phyloP scores from a whole-genome alignment of 2,888 invertebrate genomes.

The Thera obeliscata region DNA sequence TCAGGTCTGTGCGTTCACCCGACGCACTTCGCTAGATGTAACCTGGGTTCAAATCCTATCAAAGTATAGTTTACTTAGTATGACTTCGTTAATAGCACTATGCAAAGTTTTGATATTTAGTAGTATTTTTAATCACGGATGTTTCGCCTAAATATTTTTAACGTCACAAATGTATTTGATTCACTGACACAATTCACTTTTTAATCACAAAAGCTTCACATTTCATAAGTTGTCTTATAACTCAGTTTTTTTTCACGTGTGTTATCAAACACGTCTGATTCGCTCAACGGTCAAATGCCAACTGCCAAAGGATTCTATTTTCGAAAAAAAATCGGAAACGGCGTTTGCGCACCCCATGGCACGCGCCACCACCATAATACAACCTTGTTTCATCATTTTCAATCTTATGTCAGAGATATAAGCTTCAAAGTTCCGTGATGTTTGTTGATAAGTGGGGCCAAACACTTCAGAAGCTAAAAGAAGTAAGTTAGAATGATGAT shows the following conservation, averaged over 20 bases:
- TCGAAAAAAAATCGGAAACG: conserved; percentile 70
- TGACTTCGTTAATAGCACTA: too few species aligned
- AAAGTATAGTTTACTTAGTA: too few species aligned
- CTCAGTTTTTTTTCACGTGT: neutral
- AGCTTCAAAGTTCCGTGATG: conserved; percentile 14
- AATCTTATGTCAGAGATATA: conserved; percentile 4
- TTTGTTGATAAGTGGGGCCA: conserved; percentile 6
- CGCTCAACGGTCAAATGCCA: conserved; percentile 66
- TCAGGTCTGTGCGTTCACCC: conserved; percentile 11
- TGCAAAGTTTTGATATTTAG: too few species aligned
- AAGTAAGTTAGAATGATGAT: neutral
- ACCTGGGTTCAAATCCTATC: neutral
- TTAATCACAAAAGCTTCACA: neutral
- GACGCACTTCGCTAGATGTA: neutral
- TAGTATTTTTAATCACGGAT: too few species aligned
- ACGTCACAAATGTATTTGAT: neutral
- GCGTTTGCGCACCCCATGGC: conserved; percentile 79
- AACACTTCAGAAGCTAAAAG: conserved; percentile 9
- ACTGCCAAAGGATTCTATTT: conserved; percentile 66
- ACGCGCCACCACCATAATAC: conserved; percentile 62
- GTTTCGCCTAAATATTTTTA: too few species aligned
- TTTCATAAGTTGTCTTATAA: neutral
- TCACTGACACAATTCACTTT: neutral
- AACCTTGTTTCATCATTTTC: neutral
- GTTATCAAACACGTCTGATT: conserved; percentile 46